Percentiles rank a stretch among this genome's conserved stretches.
phyloP scores from a whole-genome alignment of 2,113 vertebrate genomes.

The Cheilinus undulatus region DNA sequence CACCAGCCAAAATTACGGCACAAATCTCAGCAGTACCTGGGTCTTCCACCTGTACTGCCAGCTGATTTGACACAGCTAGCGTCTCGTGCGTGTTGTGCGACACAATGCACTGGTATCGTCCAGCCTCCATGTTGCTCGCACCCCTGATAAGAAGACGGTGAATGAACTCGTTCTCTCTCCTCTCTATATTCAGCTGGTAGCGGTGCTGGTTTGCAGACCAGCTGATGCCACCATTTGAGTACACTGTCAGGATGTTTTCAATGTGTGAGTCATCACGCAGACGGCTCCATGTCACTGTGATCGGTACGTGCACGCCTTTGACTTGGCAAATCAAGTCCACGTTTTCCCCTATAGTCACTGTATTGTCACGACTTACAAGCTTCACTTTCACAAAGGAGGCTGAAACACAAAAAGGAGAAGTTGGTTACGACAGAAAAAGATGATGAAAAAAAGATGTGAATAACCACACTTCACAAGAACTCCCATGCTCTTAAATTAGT shows the following conservation, averaged over 20 bases:
- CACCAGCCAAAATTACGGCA: neutral
- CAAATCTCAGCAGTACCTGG: conserved; percentile 81
- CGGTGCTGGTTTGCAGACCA: conserved; percentile 75
- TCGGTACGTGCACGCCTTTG: conserved; percentile 44
- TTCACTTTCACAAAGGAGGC: conserved; percentile 48
- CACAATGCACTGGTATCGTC: conserved; percentile 83
- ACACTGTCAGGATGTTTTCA: conserved; percentile 74
- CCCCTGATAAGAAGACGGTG: conserved; percentile 77
- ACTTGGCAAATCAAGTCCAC: conserved; percentile 73
- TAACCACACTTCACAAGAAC: too few relatives aligned
- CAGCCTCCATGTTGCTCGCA: conserved; percentile 64
- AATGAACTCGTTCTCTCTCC: conserved; percentile 3
- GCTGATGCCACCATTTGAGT: conserved; percentile 70
- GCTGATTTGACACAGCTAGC: conserved; percentile 70
- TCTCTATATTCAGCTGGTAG: conserved; percentile 77
- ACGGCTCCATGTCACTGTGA: conserved; percentile 83
- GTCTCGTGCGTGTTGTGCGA: conserved; percentile 56
- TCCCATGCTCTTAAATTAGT: too few relatives aligned
- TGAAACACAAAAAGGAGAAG: conserved; percentile 49
- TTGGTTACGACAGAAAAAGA: neutral
- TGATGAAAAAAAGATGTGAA: neutral
- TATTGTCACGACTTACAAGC: conserved; percentile 49
- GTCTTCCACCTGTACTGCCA: conserved; percentile 77
- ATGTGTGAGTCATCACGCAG: conserved; percentile 32
- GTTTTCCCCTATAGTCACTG: conserved; percentile 33